Percentiles rank a stretch among this genome's conserved stretches.
These are phyloP conservation scores for Chironomus tentans DNA, from an alignment of 2,888 invertebrate genomes.

Conservation along the genomic window DNA sequence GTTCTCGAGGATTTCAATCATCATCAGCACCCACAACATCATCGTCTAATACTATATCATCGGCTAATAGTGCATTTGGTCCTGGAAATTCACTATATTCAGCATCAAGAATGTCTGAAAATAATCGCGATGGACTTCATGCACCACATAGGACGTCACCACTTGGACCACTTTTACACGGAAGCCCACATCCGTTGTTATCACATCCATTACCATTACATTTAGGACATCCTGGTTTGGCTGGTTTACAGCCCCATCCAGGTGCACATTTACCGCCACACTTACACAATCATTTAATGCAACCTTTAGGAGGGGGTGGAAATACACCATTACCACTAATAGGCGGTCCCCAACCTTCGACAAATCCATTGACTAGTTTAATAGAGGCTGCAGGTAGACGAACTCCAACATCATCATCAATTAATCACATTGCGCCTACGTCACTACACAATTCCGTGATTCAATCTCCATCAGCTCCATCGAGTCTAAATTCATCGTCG, in stretches of 20 bases:
- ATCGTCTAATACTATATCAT: background rate
- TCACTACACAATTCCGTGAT: conserved; percentile 30
- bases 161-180: conserved; percentile 31
- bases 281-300: conserved; percentile 23
- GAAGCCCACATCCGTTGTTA: conserved; percentile 20
- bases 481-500: conserved; percentile 28
- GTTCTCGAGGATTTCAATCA: conserved; percentile 30
- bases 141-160: conserved; percentile 36
- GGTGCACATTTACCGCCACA: conserved; percentile 17
- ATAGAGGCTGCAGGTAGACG: conserved; percentile 35
- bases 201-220: conserved; percentile 32
- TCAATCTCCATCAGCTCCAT: conserved; percentile 37
- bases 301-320: conserved; percentile 11
- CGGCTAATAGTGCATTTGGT: conserved; percentile 3
- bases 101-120: conserved; percentile 26
- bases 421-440: conserved; percentile 8
- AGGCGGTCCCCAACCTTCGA: conserved; percentile 32
- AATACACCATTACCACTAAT: conserved; percentile 35
- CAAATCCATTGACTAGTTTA: conserved; percentile 29
- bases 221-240: conserved; percentile 14
- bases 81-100: conserved; percentile 7
- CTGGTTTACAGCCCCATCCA: background rate
- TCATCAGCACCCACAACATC: background rate
- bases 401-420: conserved; percentile 37
- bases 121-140: conserved; percentile 4